Evolutionary conservation across 2,888 invertebrate species (phyloP).

Genomic region (Agrilus cyanescens): DNA sequence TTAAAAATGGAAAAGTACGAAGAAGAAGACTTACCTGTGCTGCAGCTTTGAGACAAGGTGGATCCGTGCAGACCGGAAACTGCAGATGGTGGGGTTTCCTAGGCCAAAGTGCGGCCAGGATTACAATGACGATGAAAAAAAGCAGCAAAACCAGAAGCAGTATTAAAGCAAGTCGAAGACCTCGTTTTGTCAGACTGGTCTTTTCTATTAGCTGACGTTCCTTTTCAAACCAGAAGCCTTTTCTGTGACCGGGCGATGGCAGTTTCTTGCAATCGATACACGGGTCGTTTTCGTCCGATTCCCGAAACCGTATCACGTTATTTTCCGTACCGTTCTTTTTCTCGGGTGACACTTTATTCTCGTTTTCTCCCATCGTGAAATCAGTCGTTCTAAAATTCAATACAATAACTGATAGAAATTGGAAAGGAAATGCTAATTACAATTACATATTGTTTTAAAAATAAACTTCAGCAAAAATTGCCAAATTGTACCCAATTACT

Average conservation of each 20-base stretch:
- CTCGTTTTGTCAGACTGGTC: conserved; percentile 24
- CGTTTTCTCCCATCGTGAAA: no score
- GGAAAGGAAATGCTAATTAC: no score
- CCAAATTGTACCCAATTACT: no score
- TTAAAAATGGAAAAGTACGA: no score
- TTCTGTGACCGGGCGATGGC: conserved; percentile 3
- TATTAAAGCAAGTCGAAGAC: conserved; percentile 21
- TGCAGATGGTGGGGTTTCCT: conserved; percentile 30
- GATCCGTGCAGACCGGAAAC: conserved; percentile 35
- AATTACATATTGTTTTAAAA: no score
- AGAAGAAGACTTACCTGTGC: conserved; percentile 32
- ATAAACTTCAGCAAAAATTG: no score
- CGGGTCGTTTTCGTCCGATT: conserved; percentile 25
- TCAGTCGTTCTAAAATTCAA: no score
- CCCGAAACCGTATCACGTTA: conserved; percentile 12
- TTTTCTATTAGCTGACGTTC: conserved; percentile 21
- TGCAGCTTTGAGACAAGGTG: conserved; percentile 40
- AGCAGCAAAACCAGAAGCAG: conserved; percentile 28
- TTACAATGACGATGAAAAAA: conserved; percentile 35
- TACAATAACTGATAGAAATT: no score
- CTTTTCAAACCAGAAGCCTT: conserved; percentile 16
- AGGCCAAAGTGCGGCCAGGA: conserved; percentile 38
- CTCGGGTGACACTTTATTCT: conserved; percentile 3
- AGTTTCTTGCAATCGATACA: conserved; percentile 21
- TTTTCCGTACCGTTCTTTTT: conserved; percentile 15